Evolutionary conservation across 2,113 vertebrate species (phyloP).

Genomic region (Cyanistes caeruleus): DNA sequence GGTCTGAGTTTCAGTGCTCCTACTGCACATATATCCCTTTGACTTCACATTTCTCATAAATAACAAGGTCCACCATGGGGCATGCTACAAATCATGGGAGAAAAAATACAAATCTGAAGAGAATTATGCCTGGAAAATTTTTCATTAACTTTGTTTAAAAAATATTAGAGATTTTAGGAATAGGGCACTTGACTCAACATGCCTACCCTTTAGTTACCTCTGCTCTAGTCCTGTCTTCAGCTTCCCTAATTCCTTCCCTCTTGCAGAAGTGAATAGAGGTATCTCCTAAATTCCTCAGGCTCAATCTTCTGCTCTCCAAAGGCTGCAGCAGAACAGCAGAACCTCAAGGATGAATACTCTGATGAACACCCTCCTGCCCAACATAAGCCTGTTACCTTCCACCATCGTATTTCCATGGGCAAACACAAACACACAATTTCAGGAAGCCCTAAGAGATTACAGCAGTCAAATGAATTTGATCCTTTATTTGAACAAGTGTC

Average conservation of each 20-base stretch:
- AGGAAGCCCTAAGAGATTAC: background rate
- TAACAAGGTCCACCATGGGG: background rate
- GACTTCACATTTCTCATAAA: background rate
- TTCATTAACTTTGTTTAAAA: background rate
- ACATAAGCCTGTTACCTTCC: rapidly evolving
- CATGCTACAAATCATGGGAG: background rate
- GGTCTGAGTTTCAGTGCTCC: background rate
- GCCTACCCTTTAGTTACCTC: background rate
- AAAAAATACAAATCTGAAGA: background rate
- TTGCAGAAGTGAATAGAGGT: background rate
- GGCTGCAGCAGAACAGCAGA: background rate
- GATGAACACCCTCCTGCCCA: background rate
- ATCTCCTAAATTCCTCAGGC: background rate
- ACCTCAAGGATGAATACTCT: background rate
- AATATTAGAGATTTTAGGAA: background rate
- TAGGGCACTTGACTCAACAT: background rate
- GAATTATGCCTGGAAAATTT: background rate
- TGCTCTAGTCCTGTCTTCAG: background rate
- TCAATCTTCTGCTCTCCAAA: background rate
- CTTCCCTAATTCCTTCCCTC: background rate
- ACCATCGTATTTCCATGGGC: rapidly evolving
- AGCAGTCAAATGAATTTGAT: background rate
- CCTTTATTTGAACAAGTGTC: background rate
- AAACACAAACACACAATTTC: background rate
- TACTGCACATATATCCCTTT: background rate